A percentile compares a stretch with the other conserved stretches of the same genome.
These are phyloP conservation scores for Halictus ligatus DNA, from an alignment of 2,888 invertebrate genomes.

Conservation along the genomic window DNA sequence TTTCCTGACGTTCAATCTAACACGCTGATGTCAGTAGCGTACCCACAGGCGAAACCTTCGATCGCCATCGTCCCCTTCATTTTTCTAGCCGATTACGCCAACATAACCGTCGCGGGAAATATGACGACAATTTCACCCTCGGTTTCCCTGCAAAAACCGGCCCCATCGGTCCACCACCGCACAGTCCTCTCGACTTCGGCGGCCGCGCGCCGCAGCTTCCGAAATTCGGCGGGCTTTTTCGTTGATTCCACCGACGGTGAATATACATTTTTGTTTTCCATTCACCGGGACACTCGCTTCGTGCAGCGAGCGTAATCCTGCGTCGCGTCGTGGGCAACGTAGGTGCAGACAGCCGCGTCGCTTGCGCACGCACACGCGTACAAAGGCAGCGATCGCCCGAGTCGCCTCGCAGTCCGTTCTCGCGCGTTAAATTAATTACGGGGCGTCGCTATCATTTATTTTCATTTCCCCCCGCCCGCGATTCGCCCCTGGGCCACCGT, in stretches of 20 bases:
- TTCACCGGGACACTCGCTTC: slow-evolving; percentile 7
- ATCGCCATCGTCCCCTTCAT: background rate
- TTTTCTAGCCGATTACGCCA: background rate
- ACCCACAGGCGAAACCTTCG: too few relatives aligned
- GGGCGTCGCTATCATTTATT: slow-evolving; percentile 82
- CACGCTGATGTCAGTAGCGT: too few relatives aligned
- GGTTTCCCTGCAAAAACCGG: background rate
- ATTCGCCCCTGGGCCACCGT: slow-evolving; percentile 59
- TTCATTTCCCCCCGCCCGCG: slow-evolving; percentile 80
- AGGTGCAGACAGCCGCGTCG: slow-evolving; percentile 35
- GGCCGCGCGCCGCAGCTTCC: background rate
- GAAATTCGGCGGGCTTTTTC: background rate
- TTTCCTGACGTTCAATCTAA: too few relatives aligned
- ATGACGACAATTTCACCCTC: background rate
- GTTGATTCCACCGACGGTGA: background rate
- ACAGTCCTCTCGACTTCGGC: background rate
- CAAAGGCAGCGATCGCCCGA: slow-evolving; percentile 74
- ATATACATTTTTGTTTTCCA: background rate
- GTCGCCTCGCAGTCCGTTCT: slow-evolving; percentile 74
- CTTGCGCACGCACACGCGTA: slow-evolving; percentile 60
- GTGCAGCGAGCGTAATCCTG: slow-evolving; percentile 46
- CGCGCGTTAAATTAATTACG: slow-evolving; percentile 82
- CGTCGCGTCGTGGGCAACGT: slow-evolving; percentile 40
- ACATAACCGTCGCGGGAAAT: background rate
- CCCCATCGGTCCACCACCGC: background rate